These are phyloP conservation scores for Montipora efflorescens DNA, from an alignment of 64 coral and sea anemone species.

Conservation along the genomic window DNA sequence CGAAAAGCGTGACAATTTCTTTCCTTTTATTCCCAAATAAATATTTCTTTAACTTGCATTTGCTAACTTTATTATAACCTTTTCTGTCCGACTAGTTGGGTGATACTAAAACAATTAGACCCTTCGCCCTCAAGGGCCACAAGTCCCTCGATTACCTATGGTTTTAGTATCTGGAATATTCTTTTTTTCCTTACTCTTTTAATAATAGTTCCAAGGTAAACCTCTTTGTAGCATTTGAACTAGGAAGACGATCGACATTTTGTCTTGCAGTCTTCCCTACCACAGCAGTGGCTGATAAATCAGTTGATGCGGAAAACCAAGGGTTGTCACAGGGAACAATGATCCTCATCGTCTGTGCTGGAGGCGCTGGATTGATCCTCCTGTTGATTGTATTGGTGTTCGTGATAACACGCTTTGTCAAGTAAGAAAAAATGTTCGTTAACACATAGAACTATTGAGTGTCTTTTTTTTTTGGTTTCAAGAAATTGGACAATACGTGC, in stretches of 20 bases:
- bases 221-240: neutral
- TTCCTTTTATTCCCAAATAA: too few species aligned
- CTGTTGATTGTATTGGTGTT: constrained; percentile 71
- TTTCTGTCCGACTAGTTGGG: too few species aligned
- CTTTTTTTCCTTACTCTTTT: neutral
- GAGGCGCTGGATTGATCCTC: constrained; percentile 72
- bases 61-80: too few species aligned
- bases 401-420: constrained; percentile 71
- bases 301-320: neutral
- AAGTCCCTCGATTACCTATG: too few species aligned
- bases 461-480: too few species aligned
- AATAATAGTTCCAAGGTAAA: neutral
- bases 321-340: constrained; percentile 56
- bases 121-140: too few species aligned
- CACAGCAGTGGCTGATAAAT: neutral
- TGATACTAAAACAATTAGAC: too few species aligned
- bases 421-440: neutral
- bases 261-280: neutral
- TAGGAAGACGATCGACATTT: neutral
- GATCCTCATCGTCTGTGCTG: constrained; percentile 72
- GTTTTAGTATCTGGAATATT: too few species aligned
- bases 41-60: too few species aligned
- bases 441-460: neutral
- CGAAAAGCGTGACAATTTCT: too few species aligned
- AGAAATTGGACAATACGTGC: too few species aligned